These are phyloP conservation scores for Rhinopomastus cyanomelas DNA, from an alignment of 2,113 vertebrate species.

Conservation along the genomic window DNA sequence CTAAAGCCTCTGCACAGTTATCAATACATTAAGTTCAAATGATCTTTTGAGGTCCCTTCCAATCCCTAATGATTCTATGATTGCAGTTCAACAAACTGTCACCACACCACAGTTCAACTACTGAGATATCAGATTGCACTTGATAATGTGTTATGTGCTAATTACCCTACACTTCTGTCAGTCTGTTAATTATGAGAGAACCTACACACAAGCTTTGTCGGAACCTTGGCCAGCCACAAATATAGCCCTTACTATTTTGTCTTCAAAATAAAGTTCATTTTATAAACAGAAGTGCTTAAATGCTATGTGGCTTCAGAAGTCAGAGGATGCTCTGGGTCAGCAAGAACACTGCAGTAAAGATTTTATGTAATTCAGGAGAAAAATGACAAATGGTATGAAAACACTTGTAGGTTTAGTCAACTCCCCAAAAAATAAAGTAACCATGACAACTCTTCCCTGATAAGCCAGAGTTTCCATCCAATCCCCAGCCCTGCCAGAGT, in stretches of 20 bases:
- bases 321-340: neutral
- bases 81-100: neutral
- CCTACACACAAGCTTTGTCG: neutral
- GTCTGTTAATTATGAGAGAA: neutral
- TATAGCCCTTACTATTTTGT: neutral
- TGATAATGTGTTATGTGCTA: neutral
- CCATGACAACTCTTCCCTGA: neutral
- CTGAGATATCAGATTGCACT: neutral
- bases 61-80: too few relatives aligned
- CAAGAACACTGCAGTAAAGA: neutral
- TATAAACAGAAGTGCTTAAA: neutral
- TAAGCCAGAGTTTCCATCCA: neutral
- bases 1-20: neutral
- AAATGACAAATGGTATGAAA: neutral
- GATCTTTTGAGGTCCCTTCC: too few relatives aligned
- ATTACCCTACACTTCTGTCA: neutral
- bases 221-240: neutral
- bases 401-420: neutral
- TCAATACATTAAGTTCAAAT: neutral
- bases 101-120: neutral
- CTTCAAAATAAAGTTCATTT: conserved; percentile 20
- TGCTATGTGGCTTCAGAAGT: neutral
- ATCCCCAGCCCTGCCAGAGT: neutral
- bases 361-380: neutral
- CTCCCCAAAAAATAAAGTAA: neutral